Conservation (phyloP, 1,140 invertebrate genomes). For the Drosophila nikananu region DNA sequence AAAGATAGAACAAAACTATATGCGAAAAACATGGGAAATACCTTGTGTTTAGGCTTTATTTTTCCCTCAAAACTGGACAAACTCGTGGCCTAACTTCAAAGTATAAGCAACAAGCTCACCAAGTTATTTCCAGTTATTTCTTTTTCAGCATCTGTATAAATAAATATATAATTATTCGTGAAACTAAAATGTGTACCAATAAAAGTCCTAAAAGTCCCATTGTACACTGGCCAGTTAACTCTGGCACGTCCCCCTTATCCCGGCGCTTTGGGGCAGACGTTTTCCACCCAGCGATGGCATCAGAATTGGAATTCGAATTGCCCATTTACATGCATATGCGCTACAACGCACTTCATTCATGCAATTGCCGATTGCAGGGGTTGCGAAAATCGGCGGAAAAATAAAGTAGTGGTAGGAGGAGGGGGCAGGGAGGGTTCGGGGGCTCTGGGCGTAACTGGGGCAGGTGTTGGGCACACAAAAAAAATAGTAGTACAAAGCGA, state of each 20-base stretch:
- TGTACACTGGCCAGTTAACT: constrained; percentile 16
- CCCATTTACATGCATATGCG: constrained; percentile 79
- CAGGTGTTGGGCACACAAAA: constrained; percentile 4
- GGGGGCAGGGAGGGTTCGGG: neutral
- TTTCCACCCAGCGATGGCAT: constrained; percentile 42
- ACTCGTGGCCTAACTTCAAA: neutral
- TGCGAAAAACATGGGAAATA: neutral
- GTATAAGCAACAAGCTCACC: neutral
- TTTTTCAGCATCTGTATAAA: neutral
- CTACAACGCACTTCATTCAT: constrained; percentile 75
- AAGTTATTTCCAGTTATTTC: neutral
- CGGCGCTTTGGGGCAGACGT: constrained; percentile 18
- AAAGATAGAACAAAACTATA: neutral
- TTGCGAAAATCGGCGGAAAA: constrained; percentile 14
- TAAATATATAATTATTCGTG: neutral
- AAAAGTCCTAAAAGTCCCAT: neutral
- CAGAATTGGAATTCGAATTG: constrained; percentile 75
- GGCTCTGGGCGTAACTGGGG: neutral
- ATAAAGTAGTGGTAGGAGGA: neutral
- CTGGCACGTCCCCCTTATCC: constrained; percentile 31
- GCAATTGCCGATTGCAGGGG: constrained; percentile 53
- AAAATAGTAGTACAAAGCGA: neutral
- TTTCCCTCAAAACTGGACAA: neutral
- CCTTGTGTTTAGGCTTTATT: neutral
- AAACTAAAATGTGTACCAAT: neutral